Evolutionary conservation across 2,113 vertebrate species (phyloP), one percentile per base, ranked within the genome.

Genomic region (Hypanus sabinus): DNA sequence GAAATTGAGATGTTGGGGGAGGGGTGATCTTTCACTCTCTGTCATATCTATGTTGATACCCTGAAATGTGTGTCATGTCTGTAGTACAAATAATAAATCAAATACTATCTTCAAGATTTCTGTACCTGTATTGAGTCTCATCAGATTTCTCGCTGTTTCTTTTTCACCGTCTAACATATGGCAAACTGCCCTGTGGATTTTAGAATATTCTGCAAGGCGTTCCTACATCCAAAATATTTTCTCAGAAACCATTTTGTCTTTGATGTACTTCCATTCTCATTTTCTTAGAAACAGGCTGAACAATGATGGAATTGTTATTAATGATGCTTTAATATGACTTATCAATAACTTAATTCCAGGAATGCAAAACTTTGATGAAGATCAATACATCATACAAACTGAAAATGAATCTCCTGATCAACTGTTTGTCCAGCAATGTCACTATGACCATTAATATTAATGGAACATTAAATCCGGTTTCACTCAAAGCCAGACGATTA

Each of bases 391-490:
- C n/a, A 65, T 65, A n/a, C 62, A 68, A 91, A 91, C n/a, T 65
- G 87, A 91, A 91, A 91, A 90, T 90, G 60, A 65, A 60, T 65
- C 65, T 91, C 87, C 62, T 33, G 36, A 91, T 91, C 62, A 91
- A 62, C 87, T 91, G 87, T 91, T 91, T 91, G 60, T 91, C 87
- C 87, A n/a, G 62, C 8, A 90, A 90, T 68, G 87, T 68, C 87
- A 90, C 68, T 90, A 90, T 65, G 30, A 91, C 87, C 16, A 20
- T 68, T 91, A 91, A 91, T 91, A 91, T 91, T 91, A 91, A 91
- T 91, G 87, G 60, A 20, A 91, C 46, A 68, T 68, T 91, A 91
- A 68, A 91, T 91, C 87, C 62, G n/a, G 36, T 91, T 91, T 91
- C 62, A 22, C 68, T 91, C 60, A 91, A 68, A 22, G n/a, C 87